Evolutionary conservation across 2,113 vertebrate species (phyloP), one percentile per base, ranked within the genome.

Genomic region (Charina bottae): DNA sequence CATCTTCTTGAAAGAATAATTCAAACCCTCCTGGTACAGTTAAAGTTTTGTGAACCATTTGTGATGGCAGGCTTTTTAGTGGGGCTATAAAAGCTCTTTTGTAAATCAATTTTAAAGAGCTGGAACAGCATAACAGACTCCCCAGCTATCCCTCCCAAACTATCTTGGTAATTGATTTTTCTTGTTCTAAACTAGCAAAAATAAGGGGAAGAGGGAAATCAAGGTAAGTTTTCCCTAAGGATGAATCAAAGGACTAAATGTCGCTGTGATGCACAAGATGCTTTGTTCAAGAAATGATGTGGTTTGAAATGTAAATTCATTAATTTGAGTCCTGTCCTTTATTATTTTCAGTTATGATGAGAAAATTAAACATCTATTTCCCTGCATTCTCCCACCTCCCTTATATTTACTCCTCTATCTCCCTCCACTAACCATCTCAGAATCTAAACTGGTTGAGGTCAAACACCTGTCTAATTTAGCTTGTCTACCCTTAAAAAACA

Each of bases 221-320:
- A 95, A 93, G 60, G 83, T 93, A 89, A 83, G 91, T 91, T 93
- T 92, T 85, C 86, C 95, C 88, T 10, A 37, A 54, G 85, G 93
- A 37, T 92, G 12, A 94, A 96, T 92, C 90, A 91, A 96, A 94
- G 56, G 91, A 83, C 83, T 96, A 96, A 97, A 97, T 89, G 90
- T 85, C 87, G 46, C 95, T 94, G 83, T 94, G 94, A 94, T 95
- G 23, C 26, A 78, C 72, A 92, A 78, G 85, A 93, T 90, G 58
- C 54, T 95, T 91, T 93, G 89, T 53, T 89, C 56, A 54, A 90
- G 54, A 88, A 53, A 94, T 96, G 93, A 64, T 62, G 13, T 89
- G 88, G 94, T 96, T 95, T 97, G 90, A 97, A 97, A 93, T 93
- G 72, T 94, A 97, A 97, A 96, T 94, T 91, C 83, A 96, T 94